These are phyloP conservation scores for Epizoanthus scotinus DNA, from an alignment of 92 coral and sea anemone species.

Conservation along the genomic window DNA sequence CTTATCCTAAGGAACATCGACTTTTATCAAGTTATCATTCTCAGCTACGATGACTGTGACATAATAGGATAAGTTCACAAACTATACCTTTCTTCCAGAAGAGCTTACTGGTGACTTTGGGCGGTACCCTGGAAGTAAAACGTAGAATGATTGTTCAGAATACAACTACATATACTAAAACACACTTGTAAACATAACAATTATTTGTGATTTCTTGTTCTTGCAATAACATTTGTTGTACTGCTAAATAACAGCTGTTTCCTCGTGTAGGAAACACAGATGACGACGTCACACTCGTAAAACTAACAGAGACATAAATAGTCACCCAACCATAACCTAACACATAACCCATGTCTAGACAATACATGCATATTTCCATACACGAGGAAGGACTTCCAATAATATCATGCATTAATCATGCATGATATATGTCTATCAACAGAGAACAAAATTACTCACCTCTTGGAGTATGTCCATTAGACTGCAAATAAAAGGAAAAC, in stretches of 20 bases:
- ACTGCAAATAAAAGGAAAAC: constrained; percentile 37
- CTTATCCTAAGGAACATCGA: no score
- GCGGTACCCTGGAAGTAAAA: constrained; percentile 55
- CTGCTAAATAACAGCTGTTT: not conserved
- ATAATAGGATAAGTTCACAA: not conserved
- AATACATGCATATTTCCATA: no score
- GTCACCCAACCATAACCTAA: no score
- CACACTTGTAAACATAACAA: no score
- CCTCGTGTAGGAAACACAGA: no score
- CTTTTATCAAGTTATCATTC: not conserved
- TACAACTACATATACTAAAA: not conserved
- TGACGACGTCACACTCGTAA: no score
- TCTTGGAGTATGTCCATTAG: constrained; percentile 84
- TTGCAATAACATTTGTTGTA: no score
- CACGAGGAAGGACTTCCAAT: no score
- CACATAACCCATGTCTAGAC: no score
- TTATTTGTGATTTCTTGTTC: no score
- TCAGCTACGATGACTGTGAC: not conserved
- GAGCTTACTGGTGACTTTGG: constrained; percentile 80
- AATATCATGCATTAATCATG: not conserved
- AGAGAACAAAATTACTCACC: constrained; percentile 56
- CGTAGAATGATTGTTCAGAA: not conserved
- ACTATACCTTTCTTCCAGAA: constrained; percentile 79
- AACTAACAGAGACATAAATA: no score
- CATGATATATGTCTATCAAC: not conserved